phyloP scores from a whole-genome alignment of 2,113 vertebrate genomes.

The Entelurus aequoreus region DNA sequence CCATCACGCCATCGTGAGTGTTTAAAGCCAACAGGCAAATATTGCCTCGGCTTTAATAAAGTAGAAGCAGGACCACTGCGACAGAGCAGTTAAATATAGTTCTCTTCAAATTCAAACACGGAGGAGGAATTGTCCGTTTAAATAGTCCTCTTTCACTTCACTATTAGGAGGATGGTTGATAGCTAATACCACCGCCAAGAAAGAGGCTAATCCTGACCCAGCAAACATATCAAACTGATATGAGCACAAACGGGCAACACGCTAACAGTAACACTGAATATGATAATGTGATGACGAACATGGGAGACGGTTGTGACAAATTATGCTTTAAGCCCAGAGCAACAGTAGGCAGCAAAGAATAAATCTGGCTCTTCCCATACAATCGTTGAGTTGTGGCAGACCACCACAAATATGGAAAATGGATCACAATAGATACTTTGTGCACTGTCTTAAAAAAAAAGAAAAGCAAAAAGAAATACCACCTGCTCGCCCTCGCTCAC shows the following conservation, averaged over 20 bases:
- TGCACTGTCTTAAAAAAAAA: too few species aligned
- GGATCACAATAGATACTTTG: too few species aligned
- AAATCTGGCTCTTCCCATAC: too few species aligned
- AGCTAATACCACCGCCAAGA: neutral
- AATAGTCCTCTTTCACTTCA: constrained; percentile 8
- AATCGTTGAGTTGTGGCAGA: too few species aligned
- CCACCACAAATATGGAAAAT: too few species aligned
- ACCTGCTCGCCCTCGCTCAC: too few species aligned
- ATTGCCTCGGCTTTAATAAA: constrained; percentile 47
- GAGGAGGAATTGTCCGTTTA: constrained; percentile 13
- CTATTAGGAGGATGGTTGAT: neutral
- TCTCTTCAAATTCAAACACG: constrained; percentile 35
- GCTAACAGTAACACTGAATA: neutral
- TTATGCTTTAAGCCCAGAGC: neutral
- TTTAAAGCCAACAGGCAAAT: constrained; percentile 35
- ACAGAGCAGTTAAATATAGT: constrained; percentile 43
- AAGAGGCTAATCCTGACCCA: neutral
- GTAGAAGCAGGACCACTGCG: constrained; percentile 38
- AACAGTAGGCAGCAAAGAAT: neutral
- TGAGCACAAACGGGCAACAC: neutral
- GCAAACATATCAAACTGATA: neutral
- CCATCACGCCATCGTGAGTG: neutral
- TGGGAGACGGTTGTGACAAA: neutral
- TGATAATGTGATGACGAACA: neutral
- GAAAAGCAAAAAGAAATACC: too few species aligned